Conservation (phyloP, 2,888 invertebrate genomes). For the Drosophila prostipennis region DNA sequence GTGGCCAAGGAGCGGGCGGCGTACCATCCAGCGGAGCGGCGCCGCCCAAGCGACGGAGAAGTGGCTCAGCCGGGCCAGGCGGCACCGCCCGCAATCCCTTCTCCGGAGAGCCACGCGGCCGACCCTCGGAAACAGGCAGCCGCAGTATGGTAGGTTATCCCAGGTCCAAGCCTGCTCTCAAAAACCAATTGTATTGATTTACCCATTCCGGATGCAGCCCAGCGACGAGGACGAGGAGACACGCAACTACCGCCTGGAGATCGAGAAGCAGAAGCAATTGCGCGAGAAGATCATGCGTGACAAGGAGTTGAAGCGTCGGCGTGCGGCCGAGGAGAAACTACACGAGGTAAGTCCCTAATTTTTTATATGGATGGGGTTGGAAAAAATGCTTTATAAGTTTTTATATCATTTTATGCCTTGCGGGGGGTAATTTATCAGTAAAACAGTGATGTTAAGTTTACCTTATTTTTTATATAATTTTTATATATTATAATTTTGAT, state of each 20-base stretch:
- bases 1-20: conserved; percentile 29
- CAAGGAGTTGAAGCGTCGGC: conserved; percentile 85
- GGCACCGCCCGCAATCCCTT: conserved; percentile 55
- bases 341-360: conserved; percentile 77
- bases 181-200: background rate
- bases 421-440: too few species aligned
- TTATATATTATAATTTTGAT: too few species aligned
- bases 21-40: conserved; percentile 19
- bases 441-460: too few species aligned
- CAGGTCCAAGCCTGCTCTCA: background rate
- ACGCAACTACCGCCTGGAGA: conserved; percentile 84
- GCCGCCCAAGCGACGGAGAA: conserved; percentile 80
- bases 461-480: too few species aligned
- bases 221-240: conserved; percentile 85
- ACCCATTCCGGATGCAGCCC: conserved; percentile 56
- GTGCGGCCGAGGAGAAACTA: conserved; percentile 83
- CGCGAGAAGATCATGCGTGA: conserved; percentile 84
- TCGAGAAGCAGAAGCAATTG: conserved; percentile 85
- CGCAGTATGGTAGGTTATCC: conserved; percentile 74
- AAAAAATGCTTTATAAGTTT: background rate
- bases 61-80: conserved; percentile 72
- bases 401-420: background rate
- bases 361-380: background rate
- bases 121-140: conserved; percentile 72
- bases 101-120: conserved; percentile 70